These are phyloP conservation scores for Pollenia griseotomentosa DNA, from an alignment of 2,888 invertebrate genomes.

Conservation along the genomic window DNA sequence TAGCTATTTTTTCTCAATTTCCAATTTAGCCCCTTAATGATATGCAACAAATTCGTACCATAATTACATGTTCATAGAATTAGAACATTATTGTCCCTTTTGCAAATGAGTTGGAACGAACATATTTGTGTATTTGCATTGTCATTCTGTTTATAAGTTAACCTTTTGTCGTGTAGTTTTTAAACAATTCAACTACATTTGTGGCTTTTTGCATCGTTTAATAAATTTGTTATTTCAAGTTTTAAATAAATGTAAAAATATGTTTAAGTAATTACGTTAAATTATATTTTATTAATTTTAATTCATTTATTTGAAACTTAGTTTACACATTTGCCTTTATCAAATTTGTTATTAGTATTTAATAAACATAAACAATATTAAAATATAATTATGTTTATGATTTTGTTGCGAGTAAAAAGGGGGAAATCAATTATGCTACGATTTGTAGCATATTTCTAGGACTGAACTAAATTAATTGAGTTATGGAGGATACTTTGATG, in stretches of 20 bases:
- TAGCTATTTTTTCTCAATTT: too few species aligned
- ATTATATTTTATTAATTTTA: constrained; percentile 7
- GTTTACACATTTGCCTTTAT: not conserved
- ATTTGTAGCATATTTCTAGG: too few species aligned
- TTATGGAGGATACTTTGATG: too few species aligned
- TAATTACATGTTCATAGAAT: not conserved
- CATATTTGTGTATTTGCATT: too few species aligned
- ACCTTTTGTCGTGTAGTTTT: not conserved
- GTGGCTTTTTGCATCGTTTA: not conserved
- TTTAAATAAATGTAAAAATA: constrained; percentile 25
- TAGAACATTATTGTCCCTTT: not conserved
- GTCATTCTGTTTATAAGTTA: not conserved
- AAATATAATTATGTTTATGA: constrained; percentile 22
- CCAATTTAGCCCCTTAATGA: too few species aligned
- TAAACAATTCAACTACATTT: not conserved
- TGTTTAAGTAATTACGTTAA: constrained; percentile 34
- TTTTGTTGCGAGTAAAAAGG: not conserved
- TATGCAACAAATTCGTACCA: not conserved
- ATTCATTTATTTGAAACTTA: not conserved
- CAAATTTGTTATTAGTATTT: constrained; percentile 6
- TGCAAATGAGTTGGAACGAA: not conserved
- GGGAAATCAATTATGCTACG: too few species aligned
- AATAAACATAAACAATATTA: not conserved
- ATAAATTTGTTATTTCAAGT: not conserved
- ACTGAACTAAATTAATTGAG: too few species aligned